phyloP scores from a whole-genome alignment of 2,888 invertebrate species.

The Melinaea marsaeus region DNA sequence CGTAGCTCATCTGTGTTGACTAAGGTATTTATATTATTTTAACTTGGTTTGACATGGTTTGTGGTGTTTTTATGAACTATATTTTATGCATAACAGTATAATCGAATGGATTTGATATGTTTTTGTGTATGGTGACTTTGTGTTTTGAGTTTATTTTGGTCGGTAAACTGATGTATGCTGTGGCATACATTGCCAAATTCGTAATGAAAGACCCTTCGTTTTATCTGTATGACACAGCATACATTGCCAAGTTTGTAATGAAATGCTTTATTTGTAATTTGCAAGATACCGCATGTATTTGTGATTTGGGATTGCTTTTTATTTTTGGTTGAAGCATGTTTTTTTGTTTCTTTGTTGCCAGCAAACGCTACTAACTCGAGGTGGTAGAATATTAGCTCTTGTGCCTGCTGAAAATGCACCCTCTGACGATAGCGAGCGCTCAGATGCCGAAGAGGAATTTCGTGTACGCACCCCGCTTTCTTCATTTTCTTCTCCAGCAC shows the following conservation, averaged over 20 bases:
- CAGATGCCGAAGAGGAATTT: slow-evolving; percentile 16
- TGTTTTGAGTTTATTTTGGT: too few relatives aligned
- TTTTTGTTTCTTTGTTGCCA: slow-evolving; percentile 20
- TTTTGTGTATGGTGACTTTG: too few relatives aligned
- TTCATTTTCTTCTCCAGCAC: slow-evolving; percentile 17
- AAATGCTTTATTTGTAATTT: slow-evolving; percentile 15
- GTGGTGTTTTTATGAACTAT: too few relatives aligned
- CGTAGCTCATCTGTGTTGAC: too few relatives aligned
- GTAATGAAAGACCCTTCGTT: too few relatives aligned
- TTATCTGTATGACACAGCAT: slow-evolving; percentile 18
- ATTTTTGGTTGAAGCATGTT: slow-evolving; percentile 17
- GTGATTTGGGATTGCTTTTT: slow-evolving; percentile 16
- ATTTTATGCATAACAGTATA: too few relatives aligned
- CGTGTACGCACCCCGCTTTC: slow-evolving; percentile 20
- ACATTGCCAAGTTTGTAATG: slow-evolving; percentile 21
- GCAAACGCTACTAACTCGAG: slow-evolving; percentile 17
- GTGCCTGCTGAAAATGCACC: slow-evolving; percentile 18
- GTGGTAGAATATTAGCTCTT: slow-evolving; percentile 22
- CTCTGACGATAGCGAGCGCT: slow-evolving; percentile 18
- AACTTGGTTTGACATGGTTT: too few relatives aligned
- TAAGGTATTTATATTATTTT: too few relatives aligned
- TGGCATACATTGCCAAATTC: too few relatives aligned
- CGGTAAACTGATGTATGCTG: too few relatives aligned
- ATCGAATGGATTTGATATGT: too few relatives aligned
- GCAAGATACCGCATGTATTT: slow-evolving; percentile 18